phyloP scores from a whole-genome alignment of 1,140 invertebrate genomes.

The Mactra quadrangularis region DNA sequence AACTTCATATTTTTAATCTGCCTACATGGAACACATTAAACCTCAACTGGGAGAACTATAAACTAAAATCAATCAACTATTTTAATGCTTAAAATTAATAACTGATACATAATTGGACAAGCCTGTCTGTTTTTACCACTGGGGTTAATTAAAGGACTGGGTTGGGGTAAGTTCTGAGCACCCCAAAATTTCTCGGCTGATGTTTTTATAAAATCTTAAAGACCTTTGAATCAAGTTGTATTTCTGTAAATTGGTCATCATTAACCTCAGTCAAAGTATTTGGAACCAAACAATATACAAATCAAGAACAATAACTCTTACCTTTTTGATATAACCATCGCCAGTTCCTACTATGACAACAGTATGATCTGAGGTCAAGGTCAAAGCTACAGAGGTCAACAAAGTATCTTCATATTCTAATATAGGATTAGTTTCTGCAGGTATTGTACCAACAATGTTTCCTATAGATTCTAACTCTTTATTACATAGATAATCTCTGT shows the following conservation, averaged over 20 bases:
- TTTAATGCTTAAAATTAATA: too few relatives aligned
- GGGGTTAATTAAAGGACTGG: too few relatives aligned
- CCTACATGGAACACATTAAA: too few relatives aligned
- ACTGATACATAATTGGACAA: too few relatives aligned
- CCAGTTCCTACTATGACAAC: slow-evolving; percentile 97
- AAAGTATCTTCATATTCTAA: slow-evolving; percentile 55
- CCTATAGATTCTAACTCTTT: slow-evolving; percentile 70
- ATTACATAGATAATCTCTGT: slow-evolving; percentile 71
- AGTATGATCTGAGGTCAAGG: slow-evolving; percentile 97
- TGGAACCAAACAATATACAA: too few relatives aligned
- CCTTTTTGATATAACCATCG: slow-evolving; percentile 96
- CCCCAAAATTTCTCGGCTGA: background rate
- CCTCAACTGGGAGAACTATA: too few relatives aligned
- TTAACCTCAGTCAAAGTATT: background rate
- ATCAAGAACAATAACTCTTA: too few relatives aligned
- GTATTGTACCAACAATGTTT: slow-evolving; percentile 71
- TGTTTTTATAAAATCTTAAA: background rate
- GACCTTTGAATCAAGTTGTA: background rate
- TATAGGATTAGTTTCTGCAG: slow-evolving; percentile 61
- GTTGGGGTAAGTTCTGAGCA: too few relatives aligned
- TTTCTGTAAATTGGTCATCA: background rate
- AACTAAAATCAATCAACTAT: too few relatives aligned
- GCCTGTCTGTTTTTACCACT: too few relatives aligned
- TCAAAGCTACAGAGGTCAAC: slow-evolving; percentile 95
- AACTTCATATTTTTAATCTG: too few relatives aligned